Percentiles rank a stretch among this genome's conserved stretches.
phyloP scores from a whole-genome alignment of 2,797 vertebrate species.

The Pseudocheirus occidentalis region DNA sequence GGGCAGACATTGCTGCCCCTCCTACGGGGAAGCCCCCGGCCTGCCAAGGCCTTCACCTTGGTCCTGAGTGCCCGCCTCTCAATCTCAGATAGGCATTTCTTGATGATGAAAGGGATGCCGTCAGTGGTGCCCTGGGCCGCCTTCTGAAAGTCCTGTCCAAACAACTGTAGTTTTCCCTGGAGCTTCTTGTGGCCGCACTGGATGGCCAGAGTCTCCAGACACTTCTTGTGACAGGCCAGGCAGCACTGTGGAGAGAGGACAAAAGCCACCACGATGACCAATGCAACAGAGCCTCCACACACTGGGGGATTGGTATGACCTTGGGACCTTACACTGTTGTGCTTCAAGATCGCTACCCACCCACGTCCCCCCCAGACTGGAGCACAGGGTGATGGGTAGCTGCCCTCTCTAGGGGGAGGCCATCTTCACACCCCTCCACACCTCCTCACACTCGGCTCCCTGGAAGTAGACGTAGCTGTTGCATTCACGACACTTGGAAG shows the following conservation, averaged over 20 bases:
- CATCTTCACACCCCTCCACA: slow-evolving; percentile 63
- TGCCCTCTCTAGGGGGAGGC: accelerated
- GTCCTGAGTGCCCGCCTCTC: slow-evolving; percentile 93
- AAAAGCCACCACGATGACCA: neutral
- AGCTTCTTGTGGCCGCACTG: slow-evolving; percentile 98
- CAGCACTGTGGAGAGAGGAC: slow-evolving; percentile 88
- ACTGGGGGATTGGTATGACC: neutral
- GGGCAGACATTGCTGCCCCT: neutral
- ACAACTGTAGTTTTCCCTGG: slow-evolving; percentile 94
- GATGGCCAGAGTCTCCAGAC: slow-evolving; percentile 96
- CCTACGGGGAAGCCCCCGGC: neutral
- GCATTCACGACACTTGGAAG: slow-evolving; percentile 96
- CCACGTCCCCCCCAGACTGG: neutral
- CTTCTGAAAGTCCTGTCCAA: slow-evolving; percentile 90
- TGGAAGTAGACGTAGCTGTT: slow-evolving; percentile 99
- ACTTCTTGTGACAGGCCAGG: slow-evolving; percentile 97
- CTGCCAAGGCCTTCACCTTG: slow-evolving; percentile 87
- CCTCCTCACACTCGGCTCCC: slow-evolving; percentile 98
- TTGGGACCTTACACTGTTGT: neutral
- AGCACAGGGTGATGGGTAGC: too few species aligned
- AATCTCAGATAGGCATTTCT: slow-evolving; percentile 94
- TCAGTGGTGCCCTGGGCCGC: slow-evolving; percentile 86
- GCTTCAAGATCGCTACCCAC: too few species aligned
- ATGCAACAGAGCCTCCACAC: accelerated
- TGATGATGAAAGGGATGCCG: slow-evolving; percentile 94